Evolutionary conservation across 2,888 invertebrate genomes (phyloP).

Genomic region (Gisinianus flammeolus): DNA sequence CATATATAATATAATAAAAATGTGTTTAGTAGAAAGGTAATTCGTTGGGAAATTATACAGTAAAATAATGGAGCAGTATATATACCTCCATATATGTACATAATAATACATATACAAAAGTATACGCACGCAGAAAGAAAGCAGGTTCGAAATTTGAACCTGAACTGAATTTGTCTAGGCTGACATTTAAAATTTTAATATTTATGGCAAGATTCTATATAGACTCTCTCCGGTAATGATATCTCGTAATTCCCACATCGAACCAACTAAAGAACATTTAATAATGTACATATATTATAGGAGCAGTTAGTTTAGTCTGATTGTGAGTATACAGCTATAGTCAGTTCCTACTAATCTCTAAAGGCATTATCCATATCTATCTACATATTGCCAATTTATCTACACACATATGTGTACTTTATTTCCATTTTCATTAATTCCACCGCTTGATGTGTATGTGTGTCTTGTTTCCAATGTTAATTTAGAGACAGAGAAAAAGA

Average conservation of each 20-base stretch:
- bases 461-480: conserved; percentile 5
- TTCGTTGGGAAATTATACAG: too few relatives aligned
- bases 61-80: too few relatives aligned
- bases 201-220: not conserved
- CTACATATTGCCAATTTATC: not conserved
- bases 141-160: not conserved
- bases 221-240: not conserved
- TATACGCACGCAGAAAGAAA: not conserved
- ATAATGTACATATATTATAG: too few relatives aligned
- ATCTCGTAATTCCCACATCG: too few relatives aligned
- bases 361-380: not conserved
- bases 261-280: too few relatives aligned
- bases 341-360: not conserved
- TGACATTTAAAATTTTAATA: conserved; percentile 9
- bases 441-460: too few relatives aligned
- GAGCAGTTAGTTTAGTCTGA: too few relatives aligned
- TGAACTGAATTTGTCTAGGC: too few relatives aligned
- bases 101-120: not conserved
- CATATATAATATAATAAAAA: too few relatives aligned
- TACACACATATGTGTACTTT: not conserved
- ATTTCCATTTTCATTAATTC: conserved; percentile 5
- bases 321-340: too few relatives aligned
- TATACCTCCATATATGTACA: not conserved
- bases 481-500: not conserved
- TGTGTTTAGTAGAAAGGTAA: too few relatives aligned